These are phyloP conservation scores for Eugnorisma glareosa DNA, from an alignment of 2,888 invertebrate species.

Conservation along the genomic window DNA sequence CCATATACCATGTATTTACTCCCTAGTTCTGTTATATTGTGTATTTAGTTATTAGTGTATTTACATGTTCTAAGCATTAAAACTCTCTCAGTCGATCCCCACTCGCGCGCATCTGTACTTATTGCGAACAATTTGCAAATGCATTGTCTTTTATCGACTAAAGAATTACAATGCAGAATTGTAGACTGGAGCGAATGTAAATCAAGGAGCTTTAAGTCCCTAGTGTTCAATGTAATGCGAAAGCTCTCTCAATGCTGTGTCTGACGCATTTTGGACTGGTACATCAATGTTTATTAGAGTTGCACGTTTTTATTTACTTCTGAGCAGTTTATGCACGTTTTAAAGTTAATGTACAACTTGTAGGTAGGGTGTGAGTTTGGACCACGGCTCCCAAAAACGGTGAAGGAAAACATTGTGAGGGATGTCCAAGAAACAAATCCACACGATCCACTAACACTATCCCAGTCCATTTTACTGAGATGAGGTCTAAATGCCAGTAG, in stretches of 20 bases:
- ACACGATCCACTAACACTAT: background rate
- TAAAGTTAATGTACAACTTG: background rate
- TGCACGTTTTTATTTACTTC: conserved; percentile 16
- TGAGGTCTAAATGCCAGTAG: background rate
- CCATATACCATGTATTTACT: background rate
- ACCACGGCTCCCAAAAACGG: background rate
- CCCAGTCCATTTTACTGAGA: background rate
- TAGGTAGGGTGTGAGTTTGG: background rate
- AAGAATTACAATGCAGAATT: conserved; percentile 50
- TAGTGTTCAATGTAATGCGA: conserved; percentile 43
- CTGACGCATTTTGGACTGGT: conserved; percentile 33
- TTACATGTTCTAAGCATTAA: background rate
- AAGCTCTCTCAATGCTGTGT: conserved; percentile 26
- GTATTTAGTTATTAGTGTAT: no score
- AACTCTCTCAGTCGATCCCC: background rate
- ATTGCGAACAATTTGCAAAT: conserved; percentile 49
- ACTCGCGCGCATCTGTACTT: conserved; percentile 32
- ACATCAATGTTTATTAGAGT: conserved; percentile 23
- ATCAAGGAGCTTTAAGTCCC: conserved; percentile 46
- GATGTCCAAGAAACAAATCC: background rate
- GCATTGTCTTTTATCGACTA: conserved; percentile 50
- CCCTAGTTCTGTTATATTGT: background rate
- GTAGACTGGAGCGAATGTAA: conserved; percentile 52
- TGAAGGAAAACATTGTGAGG: background rate
- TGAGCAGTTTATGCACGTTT: background rate